Evolutionary conservation across 2,888 invertebrate species (phyloP).

Genomic region (Aethes cnicana): DNA sequence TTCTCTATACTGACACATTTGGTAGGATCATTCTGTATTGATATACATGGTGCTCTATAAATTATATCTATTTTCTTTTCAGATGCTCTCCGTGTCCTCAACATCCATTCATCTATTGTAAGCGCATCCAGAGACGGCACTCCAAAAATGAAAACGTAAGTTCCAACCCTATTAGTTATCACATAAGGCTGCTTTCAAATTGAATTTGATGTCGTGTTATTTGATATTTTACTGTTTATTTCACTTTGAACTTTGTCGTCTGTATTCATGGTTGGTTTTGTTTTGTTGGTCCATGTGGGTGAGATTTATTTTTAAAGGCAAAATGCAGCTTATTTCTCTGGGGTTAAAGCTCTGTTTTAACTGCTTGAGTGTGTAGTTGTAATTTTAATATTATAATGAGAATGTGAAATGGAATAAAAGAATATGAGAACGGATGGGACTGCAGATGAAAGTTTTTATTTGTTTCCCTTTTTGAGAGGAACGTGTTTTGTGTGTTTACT

Average conservation of each 20-base stretch:
- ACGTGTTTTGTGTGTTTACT: constrained; percentile 33
- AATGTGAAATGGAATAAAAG: constrained; percentile 50
- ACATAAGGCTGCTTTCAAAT: constrained; percentile 1
- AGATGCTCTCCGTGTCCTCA: constrained; percentile 61
- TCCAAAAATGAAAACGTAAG: constrained; percentile 47
- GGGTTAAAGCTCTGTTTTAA: background rate
- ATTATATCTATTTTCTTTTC: constrained; percentile 57
- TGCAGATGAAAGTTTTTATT: constrained; percentile 54
- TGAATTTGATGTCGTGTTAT: background rate
- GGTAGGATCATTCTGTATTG: no score
- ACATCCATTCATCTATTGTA: constrained; percentile 52
- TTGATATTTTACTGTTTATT: background rate
- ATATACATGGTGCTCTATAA: constrained; percentile 33
- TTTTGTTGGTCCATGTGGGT: constrained; percentile 1
- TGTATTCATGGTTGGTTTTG: constrained; percentile 4
- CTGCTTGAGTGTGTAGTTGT: constrained; percentile 27
- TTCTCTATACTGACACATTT: no score
- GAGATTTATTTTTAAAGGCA: constrained; percentile 5
- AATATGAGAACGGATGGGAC: constrained; percentile 41
- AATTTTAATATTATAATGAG: constrained; percentile 64
- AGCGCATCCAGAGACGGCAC: constrained; percentile 40
- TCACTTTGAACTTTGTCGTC: background rate
- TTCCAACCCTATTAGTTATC: constrained; percentile 38
- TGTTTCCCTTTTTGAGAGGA: constrained; percentile 36
- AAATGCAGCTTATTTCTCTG: constrained; percentile 9